These are phyloP conservation scores for Hystrix cristata DNA, from an alignment of 2,113 vertebrate genomes.

Conservation along the genomic window DNA sequence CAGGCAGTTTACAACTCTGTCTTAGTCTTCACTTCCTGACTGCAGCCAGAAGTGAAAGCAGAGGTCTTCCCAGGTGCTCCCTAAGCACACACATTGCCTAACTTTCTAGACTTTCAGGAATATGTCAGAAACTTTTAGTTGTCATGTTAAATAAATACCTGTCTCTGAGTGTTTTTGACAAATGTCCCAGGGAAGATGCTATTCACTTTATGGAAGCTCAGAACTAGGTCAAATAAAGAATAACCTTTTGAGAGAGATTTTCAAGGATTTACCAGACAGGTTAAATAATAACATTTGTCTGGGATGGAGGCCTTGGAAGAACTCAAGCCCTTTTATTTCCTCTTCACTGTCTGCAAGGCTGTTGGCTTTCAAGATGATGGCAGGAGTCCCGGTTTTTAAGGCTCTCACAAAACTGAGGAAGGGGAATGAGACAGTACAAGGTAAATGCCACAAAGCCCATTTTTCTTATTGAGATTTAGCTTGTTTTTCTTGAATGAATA, in stretches of 20 bases:
- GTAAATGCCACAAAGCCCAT: background rate
- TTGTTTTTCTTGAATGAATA: constrained; percentile 30
- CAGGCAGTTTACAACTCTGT: background rate
- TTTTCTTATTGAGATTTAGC: background rate
- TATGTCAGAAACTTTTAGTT: background rate
- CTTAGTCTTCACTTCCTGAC: background rate
- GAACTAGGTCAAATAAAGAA: constrained; percentile 44
- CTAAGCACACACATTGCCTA: background rate
- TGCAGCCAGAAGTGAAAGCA: background rate
- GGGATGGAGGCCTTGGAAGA: background rate
- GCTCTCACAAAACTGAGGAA: background rate
- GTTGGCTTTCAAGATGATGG: background rate
- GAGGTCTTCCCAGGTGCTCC: background rate
- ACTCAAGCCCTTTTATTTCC: background rate
- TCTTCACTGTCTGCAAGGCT: background rate
- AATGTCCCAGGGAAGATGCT: background rate
- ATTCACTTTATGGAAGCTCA: background rate
- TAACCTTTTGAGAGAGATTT: background rate
- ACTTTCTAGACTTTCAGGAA: background rate
- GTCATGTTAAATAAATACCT: constrained; percentile 19
- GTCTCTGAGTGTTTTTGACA: background rate
- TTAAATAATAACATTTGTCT: background rate
- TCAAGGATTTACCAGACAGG: background rate
- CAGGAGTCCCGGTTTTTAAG: background rate
- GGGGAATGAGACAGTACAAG: background rate